Evolutionary conservation across 2,113 vertebrate genomes (phyloP), one percentile per base, ranked within the genome.

Genomic region (Hassar affinis): DNA sequence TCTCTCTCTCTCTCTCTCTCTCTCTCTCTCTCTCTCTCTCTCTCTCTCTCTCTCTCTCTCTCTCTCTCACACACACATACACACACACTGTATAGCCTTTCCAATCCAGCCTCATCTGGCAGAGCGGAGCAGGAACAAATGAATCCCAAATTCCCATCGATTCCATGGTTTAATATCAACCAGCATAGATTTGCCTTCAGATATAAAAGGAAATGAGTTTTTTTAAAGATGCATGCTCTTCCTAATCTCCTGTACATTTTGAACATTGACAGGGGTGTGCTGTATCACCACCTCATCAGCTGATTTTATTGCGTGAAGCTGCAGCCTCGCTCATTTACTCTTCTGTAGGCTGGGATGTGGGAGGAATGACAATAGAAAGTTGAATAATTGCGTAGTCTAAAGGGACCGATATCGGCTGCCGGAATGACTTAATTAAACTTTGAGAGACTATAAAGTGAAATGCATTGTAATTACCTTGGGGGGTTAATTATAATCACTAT

Each of bases 101-200:
- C 80, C 66, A 71, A 81, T 81, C 57, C 25, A 25, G 22, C 25
- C 51, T 81, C 22, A 56, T 76, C 35, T 51, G 49, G 0, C 30
- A 45, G 69, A 79, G 49, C 69, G 35, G 78, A 83, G 47, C 14
- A 25, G 59, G 38, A 69, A 33, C 59, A 42, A 69, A 71, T 86
- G 59, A 86, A 77, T 52, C 80, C 54, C 45, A 76, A 68, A 52
- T 42, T 79, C 77, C 52, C 72, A 86, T 84, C 59, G 78, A 84
- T 82, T 84, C 68, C 52, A 38, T 38, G 49, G 61, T 20, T 61
- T 42, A 69, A 66, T 78, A 52, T 52, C 54, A 66, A 71, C 45
- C 51, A 33, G 33, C 71, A 56, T 57, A 54, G 61, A 64, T 33
- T 68, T 12, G 45, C 68, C 38, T 42, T 3, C 38, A 42, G 38